A percentile compares a stretch with the other conserved stretches of the same genome.
Evolutionary conservation across 2,888 invertebrate genomes (phyloP).

Genomic region (Sericinus montela): DNA sequence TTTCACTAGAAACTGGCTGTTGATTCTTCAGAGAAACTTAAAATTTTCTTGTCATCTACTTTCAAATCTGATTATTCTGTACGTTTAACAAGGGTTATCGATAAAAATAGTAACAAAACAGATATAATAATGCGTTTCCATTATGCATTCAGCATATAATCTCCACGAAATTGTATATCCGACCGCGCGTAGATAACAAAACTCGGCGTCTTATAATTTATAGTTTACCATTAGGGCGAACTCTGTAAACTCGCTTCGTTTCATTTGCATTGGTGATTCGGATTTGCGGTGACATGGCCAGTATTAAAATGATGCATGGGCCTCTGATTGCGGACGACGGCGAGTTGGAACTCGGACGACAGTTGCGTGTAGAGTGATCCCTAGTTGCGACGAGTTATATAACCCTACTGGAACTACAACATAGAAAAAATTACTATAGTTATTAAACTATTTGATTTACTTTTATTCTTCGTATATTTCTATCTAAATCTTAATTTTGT

Average conservation of each 20-base stretch:
- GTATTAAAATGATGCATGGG: slow-evolving; percentile 75
- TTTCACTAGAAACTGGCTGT: too few species aligned
- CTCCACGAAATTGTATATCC: slow-evolving; percentile 69
- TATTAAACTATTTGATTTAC: too few species aligned
- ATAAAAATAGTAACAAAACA: slow-evolving; percentile 23
- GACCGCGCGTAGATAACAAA: slow-evolving; percentile 63
- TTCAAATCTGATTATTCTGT: slow-evolving; percentile 8
- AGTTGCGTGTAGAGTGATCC: slow-evolving; percentile 5
- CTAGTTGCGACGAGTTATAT: slow-evolving; percentile 1
- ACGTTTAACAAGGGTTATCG: slow-evolving; percentile 20
- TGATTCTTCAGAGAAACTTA: too few species aligned
- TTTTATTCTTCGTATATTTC: too few species aligned
- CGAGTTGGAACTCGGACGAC: slow-evolving; percentile 15
- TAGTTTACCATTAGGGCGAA: slow-evolving; percentile 63
- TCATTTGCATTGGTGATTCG: slow-evolving; percentile 74
- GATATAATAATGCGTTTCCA: slow-evolving; percentile 53
- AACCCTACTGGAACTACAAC: background rate
- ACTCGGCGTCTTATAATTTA: slow-evolving; percentile 68
- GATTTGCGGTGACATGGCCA: slow-evolving; percentile 71
- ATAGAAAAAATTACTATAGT: too few species aligned
- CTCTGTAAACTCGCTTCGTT: slow-evolving; percentile 55
- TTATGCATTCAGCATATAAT: slow-evolving; percentile 68
- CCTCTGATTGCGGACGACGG: slow-evolving; percentile 56
- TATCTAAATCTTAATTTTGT: too few species aligned
- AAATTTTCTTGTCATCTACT: too few species aligned